These are phyloP conservation scores for Eristalis tenax DNA, from an alignment of 2,888 invertebrate species.

Conservation along the genomic window DNA sequence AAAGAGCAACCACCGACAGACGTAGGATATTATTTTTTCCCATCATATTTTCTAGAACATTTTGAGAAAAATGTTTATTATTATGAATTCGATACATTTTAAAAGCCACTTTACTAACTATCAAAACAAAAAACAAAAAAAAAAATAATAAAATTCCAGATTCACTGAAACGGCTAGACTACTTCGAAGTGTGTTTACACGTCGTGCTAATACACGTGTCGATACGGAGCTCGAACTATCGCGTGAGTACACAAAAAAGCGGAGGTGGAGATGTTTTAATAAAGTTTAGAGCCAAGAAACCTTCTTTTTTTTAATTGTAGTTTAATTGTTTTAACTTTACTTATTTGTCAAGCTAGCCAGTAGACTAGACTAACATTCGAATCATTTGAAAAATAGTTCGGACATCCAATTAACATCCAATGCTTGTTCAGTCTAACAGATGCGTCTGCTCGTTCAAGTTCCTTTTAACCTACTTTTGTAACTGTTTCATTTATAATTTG, in stretches of 20 bases:
- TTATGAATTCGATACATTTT: slow-evolving; percentile 6
- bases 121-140: slow-evolving; percentile 42
- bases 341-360: too few relatives aligned
- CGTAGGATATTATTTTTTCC: not conserved
- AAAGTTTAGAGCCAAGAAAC: too few relatives aligned
- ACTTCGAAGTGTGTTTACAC: slow-evolving; percentile 94
- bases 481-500: too few relatives aligned
- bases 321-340: too few relatives aligned
- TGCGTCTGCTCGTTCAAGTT: too few relatives aligned
- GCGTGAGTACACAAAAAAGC: slow-evolving; percentile 87
- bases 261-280: not conserved
- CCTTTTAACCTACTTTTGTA: too few relatives aligned
- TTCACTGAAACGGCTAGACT: slow-evolving; percentile 98
- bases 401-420: too few relatives aligned
- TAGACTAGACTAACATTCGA: too few relatives aligned
- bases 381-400: too few relatives aligned
- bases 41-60: slow-evolving; percentile 8
- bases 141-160: slow-evolving; percentile 84
- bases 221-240: slow-evolving; percentile 94
- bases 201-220: slow-evolving; percentile 89
- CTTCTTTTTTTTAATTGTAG: too few relatives aligned
- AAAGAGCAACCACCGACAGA: not conserved
- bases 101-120: not conserved
- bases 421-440: too few relatives aligned
- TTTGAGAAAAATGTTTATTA: not conserved